Percentiles rank a stretch among this genome's conserved stretches.
Evolutionary conservation across 2,888 invertebrate genomes (phyloP).

Genomic region (Molanna angustata): DNA sequence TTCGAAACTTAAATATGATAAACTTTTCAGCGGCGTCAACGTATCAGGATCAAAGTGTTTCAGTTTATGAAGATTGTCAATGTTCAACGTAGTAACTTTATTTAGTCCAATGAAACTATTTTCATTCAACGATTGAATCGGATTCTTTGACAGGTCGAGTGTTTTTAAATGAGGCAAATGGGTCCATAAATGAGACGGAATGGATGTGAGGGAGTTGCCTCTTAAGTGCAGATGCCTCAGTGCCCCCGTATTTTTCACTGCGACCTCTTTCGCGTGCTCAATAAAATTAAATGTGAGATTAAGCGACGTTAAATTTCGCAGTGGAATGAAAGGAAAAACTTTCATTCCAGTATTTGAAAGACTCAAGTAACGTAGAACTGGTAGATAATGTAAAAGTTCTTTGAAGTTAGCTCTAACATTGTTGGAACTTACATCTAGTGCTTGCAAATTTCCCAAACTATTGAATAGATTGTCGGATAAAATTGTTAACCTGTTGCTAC

Average conservation of each 20-base stretch:
- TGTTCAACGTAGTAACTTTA: constrained; percentile 70
- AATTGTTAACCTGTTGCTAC: constrained; percentile 77
- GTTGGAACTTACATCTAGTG: constrained; percentile 78
- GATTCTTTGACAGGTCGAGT: constrained; percentile 80
- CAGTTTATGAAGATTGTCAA: constrained; percentile 70
- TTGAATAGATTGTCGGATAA: constrained; percentile 87
- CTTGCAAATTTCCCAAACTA: constrained; percentile 72
- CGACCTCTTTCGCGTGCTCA: constrained; percentile 65
- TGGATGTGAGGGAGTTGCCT: constrained; percentile 70
- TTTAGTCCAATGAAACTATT: constrained; percentile 70
- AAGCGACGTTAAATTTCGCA: constrained; percentile 74
- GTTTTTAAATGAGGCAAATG: constrained; percentile 69
- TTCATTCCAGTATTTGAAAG: constrained; percentile 75
- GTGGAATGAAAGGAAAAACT: constrained; percentile 71
- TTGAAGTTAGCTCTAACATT: constrained; percentile 80
- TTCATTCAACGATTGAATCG: constrained; percentile 69
- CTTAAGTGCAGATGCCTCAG: constrained; percentile 73
- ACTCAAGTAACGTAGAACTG: constrained; percentile 73
- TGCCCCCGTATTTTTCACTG: constrained; percentile 67
- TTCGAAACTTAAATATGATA: constrained; percentile 69
- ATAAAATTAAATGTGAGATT: constrained; percentile 79
- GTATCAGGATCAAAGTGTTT: constrained; percentile 74
- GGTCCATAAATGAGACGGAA: constrained; percentile 73
- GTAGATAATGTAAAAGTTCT: constrained; percentile 83
- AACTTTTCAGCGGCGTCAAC: constrained; percentile 66